These are phyloP conservation scores for Pristionchus pacificus DNA, from an alignment of 1,140 invertebrate genomes.

Conservation along the genomic window DNA sequence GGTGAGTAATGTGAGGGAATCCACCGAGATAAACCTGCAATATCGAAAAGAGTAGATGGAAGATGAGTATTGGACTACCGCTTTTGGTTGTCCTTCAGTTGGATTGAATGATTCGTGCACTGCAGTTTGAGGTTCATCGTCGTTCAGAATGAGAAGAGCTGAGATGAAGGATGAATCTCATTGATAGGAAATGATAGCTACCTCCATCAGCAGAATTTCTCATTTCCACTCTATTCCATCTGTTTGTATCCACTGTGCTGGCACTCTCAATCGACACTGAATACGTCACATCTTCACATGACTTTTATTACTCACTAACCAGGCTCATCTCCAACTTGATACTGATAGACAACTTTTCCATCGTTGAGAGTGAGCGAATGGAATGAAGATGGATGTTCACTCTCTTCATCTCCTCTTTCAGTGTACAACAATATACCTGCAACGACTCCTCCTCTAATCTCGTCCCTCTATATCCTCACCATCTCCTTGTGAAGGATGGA, in stretches of 20 bases:
- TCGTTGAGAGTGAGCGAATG: conserved; percentile 25
- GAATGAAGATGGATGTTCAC: neutral
- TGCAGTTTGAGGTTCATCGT: neutral
- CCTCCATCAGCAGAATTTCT: neutral
- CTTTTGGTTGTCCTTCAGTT: neutral
- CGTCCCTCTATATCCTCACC: conserved; percentile 19
- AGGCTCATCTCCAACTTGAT: conserved; percentile 38
- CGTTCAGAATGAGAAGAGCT: neutral
- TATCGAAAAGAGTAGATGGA: neutral
- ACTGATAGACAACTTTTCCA: conserved; percentile 40
- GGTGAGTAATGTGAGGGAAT: neutral
- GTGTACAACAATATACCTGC: conserved; percentile 29
- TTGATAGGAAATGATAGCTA: neutral
- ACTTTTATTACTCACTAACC: conserved; percentile 19
- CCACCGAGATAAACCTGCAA: neutral
- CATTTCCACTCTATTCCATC: neutral
- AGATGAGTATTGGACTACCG: neutral
- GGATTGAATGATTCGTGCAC: neutral
- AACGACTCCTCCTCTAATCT: conserved; percentile 8
- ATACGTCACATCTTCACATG: neutral
- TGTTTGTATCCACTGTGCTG: neutral
- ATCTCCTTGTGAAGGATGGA: conserved; percentile 38
- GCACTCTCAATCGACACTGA: neutral
- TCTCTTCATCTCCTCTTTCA: conserved; percentile 26
- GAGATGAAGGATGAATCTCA: neutral